A percentile compares a stretch with the other conserved stretches of the same genome.
Evolutionary conservation across 1,140 invertebrate genomes (phyloP).

Genomic region (Euura lappo): DNA sequence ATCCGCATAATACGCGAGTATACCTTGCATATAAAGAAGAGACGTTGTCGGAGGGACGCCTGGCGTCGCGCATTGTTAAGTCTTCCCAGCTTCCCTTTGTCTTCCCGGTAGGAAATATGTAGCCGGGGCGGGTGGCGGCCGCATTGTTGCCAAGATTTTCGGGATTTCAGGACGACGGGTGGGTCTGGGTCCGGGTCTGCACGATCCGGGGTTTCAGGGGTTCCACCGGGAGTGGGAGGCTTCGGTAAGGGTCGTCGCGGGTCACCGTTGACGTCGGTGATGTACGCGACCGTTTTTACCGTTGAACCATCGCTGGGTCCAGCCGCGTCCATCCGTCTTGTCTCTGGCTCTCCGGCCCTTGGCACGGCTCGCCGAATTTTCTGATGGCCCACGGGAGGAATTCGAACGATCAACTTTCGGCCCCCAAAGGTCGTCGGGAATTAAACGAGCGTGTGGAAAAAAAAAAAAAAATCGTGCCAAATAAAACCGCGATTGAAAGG

Average conservation of each 20-base stretch:
- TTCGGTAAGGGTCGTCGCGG: not conserved
- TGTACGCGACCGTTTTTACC: not conserved
- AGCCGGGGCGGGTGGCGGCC: constrained; percentile 1
- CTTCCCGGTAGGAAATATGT: constrained; percentile 5
- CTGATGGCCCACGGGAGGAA: not conserved
- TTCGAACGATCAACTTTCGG: not conserved
- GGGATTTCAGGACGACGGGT: not conserved
- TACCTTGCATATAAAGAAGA: not conserved
- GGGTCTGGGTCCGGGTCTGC: too few relatives aligned
- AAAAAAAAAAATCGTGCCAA: not conserved
- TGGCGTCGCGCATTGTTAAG: constrained; percentile 3
- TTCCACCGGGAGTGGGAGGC: not conserved
- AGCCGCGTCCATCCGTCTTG: not conserved
- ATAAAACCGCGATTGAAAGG: too few relatives aligned
- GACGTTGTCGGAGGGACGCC: not conserved
- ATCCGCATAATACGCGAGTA: too few relatives aligned
- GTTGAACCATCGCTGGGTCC: not conserved
- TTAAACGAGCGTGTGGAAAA: not conserved
- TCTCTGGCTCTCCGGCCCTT: not conserved
- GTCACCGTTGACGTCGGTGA: not conserved
- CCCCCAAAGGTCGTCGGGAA: not conserved
- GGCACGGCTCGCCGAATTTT: not conserved
- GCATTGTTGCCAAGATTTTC: constrained; percentile 7
- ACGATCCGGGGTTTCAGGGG: not conserved
- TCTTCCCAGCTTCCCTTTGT: constrained; percentile 1